phyloP scores from a whole-genome alignment of 1,140 invertebrate genomes.

The Drosophila takahashii region DNA sequence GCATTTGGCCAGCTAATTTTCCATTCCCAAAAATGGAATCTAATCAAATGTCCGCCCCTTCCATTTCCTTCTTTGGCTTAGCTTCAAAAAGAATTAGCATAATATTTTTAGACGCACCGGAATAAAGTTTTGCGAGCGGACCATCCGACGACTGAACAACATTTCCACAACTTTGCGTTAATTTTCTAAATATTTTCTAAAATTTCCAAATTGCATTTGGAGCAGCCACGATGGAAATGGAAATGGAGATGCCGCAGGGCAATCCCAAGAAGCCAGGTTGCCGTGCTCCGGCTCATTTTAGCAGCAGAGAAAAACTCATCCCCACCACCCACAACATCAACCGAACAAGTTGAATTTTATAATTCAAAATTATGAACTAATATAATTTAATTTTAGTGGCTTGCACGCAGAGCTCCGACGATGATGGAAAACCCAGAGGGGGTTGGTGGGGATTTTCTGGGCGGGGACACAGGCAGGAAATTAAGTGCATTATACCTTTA shows the following conservation, averaged over 20 bases:
- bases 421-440: neutral
- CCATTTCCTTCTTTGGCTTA: neutral
- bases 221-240: constrained; percentile 3
- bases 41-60: constrained; percentile 24
- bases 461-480: constrained; percentile 57
- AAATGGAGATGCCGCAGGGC: constrained; percentile 50
- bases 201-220: constrained; percentile 74
- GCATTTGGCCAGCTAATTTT: constrained; percentile 23
- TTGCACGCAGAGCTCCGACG: constrained; percentile 68
- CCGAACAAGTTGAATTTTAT: constrained; percentile 65
- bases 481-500: constrained; percentile 67
- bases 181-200: constrained; percentile 81
- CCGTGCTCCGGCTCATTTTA: constrained; percentile 51
- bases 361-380: constrained; percentile 81
- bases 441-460: constrained; percentile 3
- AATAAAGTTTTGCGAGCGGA: constrained; percentile 42
- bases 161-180: constrained; percentile 81
- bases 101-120: constrained; percentile 61
- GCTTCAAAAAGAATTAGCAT: constrained; percentile 62
- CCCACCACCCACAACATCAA: constrained; percentile 8
- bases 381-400: constrained; percentile 77
- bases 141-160: constrained; percentile 48
- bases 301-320: constrained; percentile 1
- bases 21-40: constrained; percentile 25
- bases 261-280: constrained; percentile 45